Percentiles rank a stretch among this genome's conserved stretches.
Evolutionary conservation across 2,797 vertebrate species (phyloP).

Genomic region (Alosa sapidissima): DNA sequence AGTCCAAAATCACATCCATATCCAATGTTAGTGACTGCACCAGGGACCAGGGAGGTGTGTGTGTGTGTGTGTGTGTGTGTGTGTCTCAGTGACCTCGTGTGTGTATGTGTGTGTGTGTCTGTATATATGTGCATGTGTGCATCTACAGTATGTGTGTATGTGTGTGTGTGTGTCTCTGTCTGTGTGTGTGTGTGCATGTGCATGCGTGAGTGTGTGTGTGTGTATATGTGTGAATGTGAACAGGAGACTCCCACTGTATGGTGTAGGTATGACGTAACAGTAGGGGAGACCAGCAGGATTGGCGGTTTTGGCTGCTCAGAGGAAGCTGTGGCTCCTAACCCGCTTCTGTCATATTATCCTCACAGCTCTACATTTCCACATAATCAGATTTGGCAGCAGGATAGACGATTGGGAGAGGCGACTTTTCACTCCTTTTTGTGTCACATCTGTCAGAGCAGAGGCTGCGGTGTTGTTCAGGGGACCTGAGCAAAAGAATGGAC

Average conservation of each 20-base stretch:
- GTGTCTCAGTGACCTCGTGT: neutral
- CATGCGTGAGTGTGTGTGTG: neutral
- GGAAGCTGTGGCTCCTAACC: neutral
- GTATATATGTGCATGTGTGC: neutral
- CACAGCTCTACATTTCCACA: neutral
- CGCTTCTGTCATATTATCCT: neutral
- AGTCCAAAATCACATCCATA: no score
- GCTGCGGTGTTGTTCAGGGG: no score
- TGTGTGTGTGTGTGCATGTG: neutral
- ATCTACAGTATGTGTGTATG: neutral
- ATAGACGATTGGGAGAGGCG: neutral
- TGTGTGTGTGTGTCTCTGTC: no score
- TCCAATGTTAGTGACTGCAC: no score
- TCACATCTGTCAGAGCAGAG: neutral
- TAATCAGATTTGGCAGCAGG: constrained; percentile 11
- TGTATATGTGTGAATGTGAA: neutral
- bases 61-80: neutral
- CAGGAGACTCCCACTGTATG: neutral
- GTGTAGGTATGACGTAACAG: no score
- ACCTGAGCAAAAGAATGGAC: no score
- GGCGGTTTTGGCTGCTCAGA: no score
- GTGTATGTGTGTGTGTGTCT: neutral
- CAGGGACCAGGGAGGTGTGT: no score
- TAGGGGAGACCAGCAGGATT: no score
- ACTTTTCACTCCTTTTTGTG: neutral